Conservation (phyloP, 2,888 invertebrate species). For the Campopleginae sp. region DNA sequence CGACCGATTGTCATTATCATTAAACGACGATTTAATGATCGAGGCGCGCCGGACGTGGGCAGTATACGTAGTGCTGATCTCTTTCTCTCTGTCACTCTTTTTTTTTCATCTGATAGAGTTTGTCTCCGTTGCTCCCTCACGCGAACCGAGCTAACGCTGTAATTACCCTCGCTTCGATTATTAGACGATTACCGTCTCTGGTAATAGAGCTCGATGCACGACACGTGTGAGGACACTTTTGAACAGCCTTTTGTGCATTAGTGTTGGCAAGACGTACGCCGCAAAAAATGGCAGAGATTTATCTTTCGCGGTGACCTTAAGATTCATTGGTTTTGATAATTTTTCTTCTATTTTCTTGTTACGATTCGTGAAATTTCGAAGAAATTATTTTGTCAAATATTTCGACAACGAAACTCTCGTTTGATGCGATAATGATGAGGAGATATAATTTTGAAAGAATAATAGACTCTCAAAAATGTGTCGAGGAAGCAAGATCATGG, state of each 20-base stretch:
- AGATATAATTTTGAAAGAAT: conserved; percentile 12
- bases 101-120: conserved; percentile 13
- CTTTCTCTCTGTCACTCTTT: conserved; percentile 32
- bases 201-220: conserved; percentile 67
- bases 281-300: conserved; percentile 28
- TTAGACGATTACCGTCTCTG: conserved; percentile 71
- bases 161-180: conserved; percentile 72
- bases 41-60: conserved; percentile 80
- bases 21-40: conserved; percentile 80
- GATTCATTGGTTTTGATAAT: not conserved
- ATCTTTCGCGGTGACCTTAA: conserved; percentile 29
- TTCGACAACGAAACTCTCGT: not conserved
- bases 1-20: conserved; percentile 78
- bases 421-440: not conserved
- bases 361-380: not conserved
- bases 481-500: not conserved
- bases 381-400: not conserved
- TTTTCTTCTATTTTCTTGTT: not conserved
- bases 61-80: conserved; percentile 66
- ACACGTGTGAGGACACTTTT: conserved; percentile 53
- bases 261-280: not conserved
- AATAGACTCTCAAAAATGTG: not conserved
- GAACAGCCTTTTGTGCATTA: not conserved
- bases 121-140: conserved; percentile 13
- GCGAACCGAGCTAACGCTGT: conserved; percentile 61